These are phyloP conservation scores for Sebastes matsubarae DNA, from an alignment of 2,797 vertebrate species.

Conservation along the genomic window DNA sequence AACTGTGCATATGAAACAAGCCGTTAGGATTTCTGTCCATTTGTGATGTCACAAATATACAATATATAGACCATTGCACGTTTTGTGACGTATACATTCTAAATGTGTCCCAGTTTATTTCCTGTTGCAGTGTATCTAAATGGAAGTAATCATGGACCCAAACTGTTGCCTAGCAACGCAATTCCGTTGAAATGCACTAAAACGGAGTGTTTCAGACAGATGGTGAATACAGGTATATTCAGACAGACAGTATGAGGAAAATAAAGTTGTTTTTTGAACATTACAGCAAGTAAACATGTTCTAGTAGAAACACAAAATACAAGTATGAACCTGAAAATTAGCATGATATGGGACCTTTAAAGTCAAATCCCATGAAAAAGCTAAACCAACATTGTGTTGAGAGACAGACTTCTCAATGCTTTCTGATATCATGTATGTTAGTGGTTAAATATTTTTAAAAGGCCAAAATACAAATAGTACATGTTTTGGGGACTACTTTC, in stretches of 20 bases:
- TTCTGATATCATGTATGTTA: neutral
- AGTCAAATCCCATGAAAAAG: neutral
- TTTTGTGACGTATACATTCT: neutral
- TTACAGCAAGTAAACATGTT: too few species aligned
- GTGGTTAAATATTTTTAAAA: neutral
- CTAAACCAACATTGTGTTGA: neutral
- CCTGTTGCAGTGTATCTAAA: too few species aligned
- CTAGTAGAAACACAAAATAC: too few species aligned
- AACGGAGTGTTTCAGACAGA: accelerated
- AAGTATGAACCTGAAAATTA: too few species aligned
- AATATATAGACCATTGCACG: neutral
- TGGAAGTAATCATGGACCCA: too few species aligned
- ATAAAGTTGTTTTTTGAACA: too few species aligned
- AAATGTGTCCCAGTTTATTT: neutral
- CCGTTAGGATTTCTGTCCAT: too few species aligned
- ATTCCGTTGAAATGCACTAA: too few species aligned
- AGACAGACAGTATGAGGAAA: too few species aligned
- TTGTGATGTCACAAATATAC: neutral
- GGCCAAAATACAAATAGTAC: neutral
- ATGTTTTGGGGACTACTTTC: neutral
- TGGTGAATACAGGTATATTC: too few species aligned
- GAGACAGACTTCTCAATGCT: neutral
- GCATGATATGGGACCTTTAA: neutral
- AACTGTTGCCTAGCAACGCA: too few species aligned
- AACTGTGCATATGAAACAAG: too few species aligned